phyloP scores from a whole-genome alignment of 1,140 invertebrate species.

The Platyscapa corneri region DNA sequence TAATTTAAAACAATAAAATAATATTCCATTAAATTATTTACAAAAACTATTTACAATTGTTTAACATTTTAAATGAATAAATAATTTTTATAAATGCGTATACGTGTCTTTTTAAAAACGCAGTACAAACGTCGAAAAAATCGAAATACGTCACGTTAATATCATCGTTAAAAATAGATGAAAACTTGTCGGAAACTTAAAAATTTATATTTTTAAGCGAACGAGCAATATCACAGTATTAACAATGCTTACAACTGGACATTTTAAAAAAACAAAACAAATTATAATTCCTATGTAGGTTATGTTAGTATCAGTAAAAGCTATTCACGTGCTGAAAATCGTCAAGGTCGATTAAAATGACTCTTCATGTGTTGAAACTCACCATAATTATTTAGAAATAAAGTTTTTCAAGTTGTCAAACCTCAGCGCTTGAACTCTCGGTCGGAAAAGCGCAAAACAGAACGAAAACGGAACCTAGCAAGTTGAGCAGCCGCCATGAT shows the following conservation, averaged over 20 bases:
- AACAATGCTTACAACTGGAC: neutral
- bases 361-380: neutral
- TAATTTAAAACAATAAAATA: neutral
- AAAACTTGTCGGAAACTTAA: neutral
- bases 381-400: slow-evolving; percentile 39
- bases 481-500: slow-evolving; percentile 68
- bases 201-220: neutral
- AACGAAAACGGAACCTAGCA: slow-evolving; percentile 62
- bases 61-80: neutral
- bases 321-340: neutral
- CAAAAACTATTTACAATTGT: neutral
- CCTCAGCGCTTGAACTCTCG: slow-evolving; percentile 66
- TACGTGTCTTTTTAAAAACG: neutral
- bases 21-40: neutral
- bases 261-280: neutral
- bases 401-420: slow-evolving; percentile 54
- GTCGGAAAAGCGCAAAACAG: slow-evolving; percentile 70
- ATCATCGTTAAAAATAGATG: neutral
- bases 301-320: slow-evolving; percentile 48
- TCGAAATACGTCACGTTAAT: neutral
- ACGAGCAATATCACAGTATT: neutral
- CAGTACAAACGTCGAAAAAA: neutral
- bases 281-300: slow-evolving; percentile 50
- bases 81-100: neutral
- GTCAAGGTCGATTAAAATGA: neutral